Conservation (phyloP, 2,888 invertebrate genomes). For the Labia minor region DNA sequence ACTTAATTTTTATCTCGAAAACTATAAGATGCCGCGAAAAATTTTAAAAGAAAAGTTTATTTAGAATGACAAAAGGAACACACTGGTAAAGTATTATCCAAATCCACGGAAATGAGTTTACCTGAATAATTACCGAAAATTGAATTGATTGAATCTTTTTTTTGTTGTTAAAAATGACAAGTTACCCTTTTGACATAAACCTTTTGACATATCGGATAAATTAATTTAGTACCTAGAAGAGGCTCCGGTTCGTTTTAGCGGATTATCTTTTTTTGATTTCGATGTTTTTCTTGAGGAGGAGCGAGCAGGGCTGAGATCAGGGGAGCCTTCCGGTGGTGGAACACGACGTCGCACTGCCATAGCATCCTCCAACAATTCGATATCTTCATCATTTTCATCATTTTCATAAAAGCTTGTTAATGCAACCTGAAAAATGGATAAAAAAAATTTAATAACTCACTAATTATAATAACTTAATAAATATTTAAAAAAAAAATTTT, state of each 20-base stretch:
- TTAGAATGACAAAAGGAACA: too few species aligned
- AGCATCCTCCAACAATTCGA: constrained; percentile 22
- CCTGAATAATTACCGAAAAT: too few species aligned
- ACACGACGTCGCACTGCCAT: not conserved
- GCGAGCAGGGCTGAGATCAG: not conserved
- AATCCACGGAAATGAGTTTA: too few species aligned
- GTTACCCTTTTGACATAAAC: too few species aligned
- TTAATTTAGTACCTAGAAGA: not conserved
- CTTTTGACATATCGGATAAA: too few species aligned
- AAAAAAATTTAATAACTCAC: not conserved
- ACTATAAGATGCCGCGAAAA: too few species aligned
- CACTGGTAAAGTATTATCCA: too few species aligned
- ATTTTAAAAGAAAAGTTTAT: too few species aligned
- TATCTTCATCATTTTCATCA: constrained; percentile 43
- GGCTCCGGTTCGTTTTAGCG: not conserved
- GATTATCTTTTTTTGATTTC: not conserved
- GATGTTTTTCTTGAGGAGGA: constrained; percentile 19
- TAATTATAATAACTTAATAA: not conserved
- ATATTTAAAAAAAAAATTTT: too few species aligned
- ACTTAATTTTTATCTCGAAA: too few species aligned
- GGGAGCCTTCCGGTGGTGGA: not conserved
- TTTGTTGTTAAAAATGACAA: too few species aligned
- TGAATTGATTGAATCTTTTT: too few species aligned
- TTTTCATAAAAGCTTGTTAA: constrained; percentile 70
- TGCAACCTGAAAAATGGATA: constrained; percentile 52